Evolutionary conservation across 2,888 invertebrate species (phyloP).

Genomic region (Neoscelio sp.): DNA sequence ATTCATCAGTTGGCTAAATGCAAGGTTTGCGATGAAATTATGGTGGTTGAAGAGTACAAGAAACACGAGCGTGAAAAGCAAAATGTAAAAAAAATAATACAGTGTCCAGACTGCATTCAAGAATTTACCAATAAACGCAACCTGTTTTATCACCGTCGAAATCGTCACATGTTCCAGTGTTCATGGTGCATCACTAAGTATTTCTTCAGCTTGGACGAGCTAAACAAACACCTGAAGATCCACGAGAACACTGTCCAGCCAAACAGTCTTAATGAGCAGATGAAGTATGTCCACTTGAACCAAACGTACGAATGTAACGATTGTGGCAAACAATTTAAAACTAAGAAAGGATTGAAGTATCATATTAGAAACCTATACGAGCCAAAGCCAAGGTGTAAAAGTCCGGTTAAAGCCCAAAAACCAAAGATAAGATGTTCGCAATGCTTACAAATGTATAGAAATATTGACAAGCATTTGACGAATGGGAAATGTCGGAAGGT

Average conservation of each 20-base stretch:
- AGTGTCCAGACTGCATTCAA: conserved; percentile 1
- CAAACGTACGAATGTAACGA: too few species aligned
- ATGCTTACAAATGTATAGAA: conserved; percentile 22
- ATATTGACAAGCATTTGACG: neutral
- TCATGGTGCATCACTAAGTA: conserved; percentile 20
- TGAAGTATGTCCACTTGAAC: too few species aligned
- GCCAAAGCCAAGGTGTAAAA: conserved; percentile 31
- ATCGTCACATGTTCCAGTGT: conserved; percentile 32
- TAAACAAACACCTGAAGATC: conserved; percentile 36
- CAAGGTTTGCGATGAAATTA: conserved; percentile 12
- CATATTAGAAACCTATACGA: conserved; percentile 26
- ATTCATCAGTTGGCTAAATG: conserved; percentile 22
- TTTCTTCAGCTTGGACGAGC: conserved; percentile 4
- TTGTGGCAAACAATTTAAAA: conserved; percentile 21
- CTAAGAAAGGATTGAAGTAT: conserved; percentile 8
- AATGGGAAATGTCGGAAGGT: conserved; percentile 22
- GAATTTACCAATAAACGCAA: conserved; percentile 3
- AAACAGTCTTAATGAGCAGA: too few species aligned
- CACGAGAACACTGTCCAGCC: too few species aligned
- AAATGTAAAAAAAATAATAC: conserved; percentile 5
- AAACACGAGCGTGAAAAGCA: too few species aligned
- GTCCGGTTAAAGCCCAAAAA: too few species aligned
- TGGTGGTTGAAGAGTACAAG: neutral
- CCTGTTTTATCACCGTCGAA: conserved; percentile 32
- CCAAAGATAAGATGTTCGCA: too few species aligned